phyloP scores from a whole-genome alignment of 2,797 vertebrate species.

The Gallirallus australis region DNA sequence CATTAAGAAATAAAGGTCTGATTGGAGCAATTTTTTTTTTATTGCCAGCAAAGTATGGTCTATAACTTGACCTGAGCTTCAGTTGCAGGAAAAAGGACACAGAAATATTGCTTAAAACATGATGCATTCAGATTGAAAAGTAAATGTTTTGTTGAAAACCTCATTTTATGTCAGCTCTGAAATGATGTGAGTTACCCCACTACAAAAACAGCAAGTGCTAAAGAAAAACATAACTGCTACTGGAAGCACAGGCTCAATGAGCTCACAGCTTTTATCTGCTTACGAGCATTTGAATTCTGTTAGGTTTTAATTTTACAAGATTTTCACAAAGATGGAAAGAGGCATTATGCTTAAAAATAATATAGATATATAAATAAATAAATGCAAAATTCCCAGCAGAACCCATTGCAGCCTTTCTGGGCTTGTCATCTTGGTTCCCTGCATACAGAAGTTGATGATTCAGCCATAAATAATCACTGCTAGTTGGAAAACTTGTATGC shows the following conservation, averaged over 20 bases:
- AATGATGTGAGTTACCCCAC: neutral
- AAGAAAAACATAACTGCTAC: neutral
- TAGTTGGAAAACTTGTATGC: neutral
- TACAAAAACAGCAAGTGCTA: neutral
- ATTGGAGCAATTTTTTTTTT: neutral
- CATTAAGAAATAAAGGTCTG: constrained; percentile 30
- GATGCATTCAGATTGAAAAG: neutral
- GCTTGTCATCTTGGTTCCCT: neutral
- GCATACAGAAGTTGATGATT: neutral
- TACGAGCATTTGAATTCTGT: neutral
- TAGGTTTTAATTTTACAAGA: constrained; percentile 12
- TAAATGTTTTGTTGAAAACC: constrained; percentile 19
- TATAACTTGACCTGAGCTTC: neutral
- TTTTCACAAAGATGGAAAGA: neutral
- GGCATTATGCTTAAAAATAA: neutral
- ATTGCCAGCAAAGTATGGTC: neutral
- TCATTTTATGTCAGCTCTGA: neutral
- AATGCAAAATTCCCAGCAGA: neutral
- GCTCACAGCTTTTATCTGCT: neutral
- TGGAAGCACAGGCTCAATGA: neutral
- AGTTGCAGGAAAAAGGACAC: neutral
- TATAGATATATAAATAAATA: neutral
- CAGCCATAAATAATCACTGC: neutral
- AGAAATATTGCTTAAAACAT: neutral
- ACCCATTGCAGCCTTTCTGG: neutral